Evolutionary conservation across 2,888 invertebrate species (phyloP), one percentile per base, ranked within the genome.

Genomic region (Agonopterix alstromeriana): DNA sequence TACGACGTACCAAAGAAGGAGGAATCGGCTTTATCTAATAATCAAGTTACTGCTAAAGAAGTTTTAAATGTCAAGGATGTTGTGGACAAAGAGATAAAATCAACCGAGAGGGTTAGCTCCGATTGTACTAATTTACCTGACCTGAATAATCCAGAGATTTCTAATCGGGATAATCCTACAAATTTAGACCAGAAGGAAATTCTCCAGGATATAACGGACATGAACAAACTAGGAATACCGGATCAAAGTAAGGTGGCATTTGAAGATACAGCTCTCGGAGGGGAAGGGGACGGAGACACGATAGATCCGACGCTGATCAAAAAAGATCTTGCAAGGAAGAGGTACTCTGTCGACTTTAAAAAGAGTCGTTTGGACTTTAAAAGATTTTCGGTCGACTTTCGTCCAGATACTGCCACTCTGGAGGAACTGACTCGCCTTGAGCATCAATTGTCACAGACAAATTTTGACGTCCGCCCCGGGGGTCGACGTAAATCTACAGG

Each of bases 341-440:
- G 87, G 46, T 86, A 73, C 63, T 87, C 87, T 0, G 77, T 87
- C 7, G 88, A 88, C 63, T 85, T 79, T 51, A 87, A 83, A 55
- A 77, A 67, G 54, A 75, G 68, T 52, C 73, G 81, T 5, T 53
- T 84, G 45, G 82, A 86, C 63, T 85, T 87, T 57, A 88, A 88
- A 62, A 65, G 86, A 36, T 87, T 76, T 63, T 86, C 88, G 11
- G 75, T 88, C 2, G 88, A 88, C 60, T 86, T 73, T 53, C 79
- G 82, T 14, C 76, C 73, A 38, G 82, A 80, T 64, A 75, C 82
- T 9, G 75, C 79, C 41, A 84, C 86, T 51, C 63, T 86, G 43
- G 80, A 83, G 54, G 84, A 87, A 55, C 63, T 88, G 47, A 65
- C 75, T 12, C 74, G 76, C 42, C 70, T 88, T 1, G 87, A 88